phyloP scores from a whole-genome alignment of 1,140 invertebrate species.

The Drosophila parabipectinata region DNA sequence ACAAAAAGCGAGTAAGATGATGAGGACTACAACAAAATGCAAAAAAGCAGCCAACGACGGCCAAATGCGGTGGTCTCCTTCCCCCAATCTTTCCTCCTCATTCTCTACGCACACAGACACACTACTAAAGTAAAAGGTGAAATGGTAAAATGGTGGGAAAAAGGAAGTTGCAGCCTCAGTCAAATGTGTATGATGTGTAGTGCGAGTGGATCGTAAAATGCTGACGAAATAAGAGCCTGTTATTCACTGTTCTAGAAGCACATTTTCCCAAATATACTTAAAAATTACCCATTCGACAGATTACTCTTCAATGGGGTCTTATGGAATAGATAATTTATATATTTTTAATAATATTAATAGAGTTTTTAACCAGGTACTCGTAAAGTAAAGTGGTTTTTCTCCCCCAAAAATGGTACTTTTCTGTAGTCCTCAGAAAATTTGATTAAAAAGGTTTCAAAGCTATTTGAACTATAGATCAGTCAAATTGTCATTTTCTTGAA shows the following conservation, averaged over 20 bases:
- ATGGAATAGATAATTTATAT: not conserved
- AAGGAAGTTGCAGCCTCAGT: slow-evolving; percentile 46
- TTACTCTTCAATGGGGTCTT: not conserved
- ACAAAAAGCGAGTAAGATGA: slow-evolving; percentile 56
- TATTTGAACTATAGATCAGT: too few relatives aligned
- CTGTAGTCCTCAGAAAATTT: too few relatives aligned
- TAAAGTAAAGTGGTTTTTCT: too few relatives aligned
- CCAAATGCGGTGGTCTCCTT: slow-evolving; percentile 61
- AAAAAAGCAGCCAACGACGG: slow-evolving; percentile 43
- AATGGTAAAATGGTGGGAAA: slow-evolving; percentile 6
- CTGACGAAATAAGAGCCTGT: slow-evolving; percentile 61
- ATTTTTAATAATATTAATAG: too few relatives aligned
- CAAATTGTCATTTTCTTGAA: too few relatives aligned
- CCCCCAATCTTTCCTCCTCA: slow-evolving; percentile 2
- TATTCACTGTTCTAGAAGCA: slow-evolving; percentile 32
- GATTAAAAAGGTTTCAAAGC: too few relatives aligned
- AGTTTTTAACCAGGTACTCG: too few relatives aligned
- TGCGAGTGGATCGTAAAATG: slow-evolving; percentile 48
- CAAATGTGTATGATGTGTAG: slow-evolving; percentile 59
- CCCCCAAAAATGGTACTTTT: too few relatives aligned
- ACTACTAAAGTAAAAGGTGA: slow-evolving; percentile 7
- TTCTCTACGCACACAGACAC: slow-evolving; percentile 17
- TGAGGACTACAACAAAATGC: slow-evolving; percentile 26
- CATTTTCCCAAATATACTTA: not conserved
- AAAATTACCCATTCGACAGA: not conserved